Base-by-base conservation (phyloP, 2,113 vertebrate genomes). In the Cephalopterus ornatus region DNA sequence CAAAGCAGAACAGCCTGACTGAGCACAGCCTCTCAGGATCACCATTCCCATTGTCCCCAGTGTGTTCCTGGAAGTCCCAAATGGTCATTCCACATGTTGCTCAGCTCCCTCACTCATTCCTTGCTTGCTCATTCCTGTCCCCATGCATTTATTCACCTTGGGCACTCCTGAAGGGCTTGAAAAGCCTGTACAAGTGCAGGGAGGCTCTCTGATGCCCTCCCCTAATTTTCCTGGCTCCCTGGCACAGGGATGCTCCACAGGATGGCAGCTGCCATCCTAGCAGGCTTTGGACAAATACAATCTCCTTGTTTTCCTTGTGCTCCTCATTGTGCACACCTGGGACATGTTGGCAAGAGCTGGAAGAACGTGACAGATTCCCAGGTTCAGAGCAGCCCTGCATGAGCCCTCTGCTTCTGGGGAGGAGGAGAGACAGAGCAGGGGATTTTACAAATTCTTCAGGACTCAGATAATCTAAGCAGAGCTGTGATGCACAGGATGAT, bases 321-420 rank as follows among this genome's bases (percentile, higher is more conserved):
- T 94, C 62, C 30, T 77, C 70, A 12, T 23, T 59, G 32, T 42
- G 61, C 78, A 82, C 92, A 97, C 94, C 96, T 97, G 97, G 88
- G 95, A 94, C 84, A 58, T 4, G 33, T 22, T 97, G 96, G 92
- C 96, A 97, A 88, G 65, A 86, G 76, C 88, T 88, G 62, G 68
- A 82, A 72, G 21, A 33, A 49, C 0, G 0, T 6, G 58, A 78
- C 23, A 47, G 65, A 92, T 68, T 47, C 47, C 24, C 41, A 33
- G 16, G 52, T 39, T 88, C 61, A 52, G 70, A 94, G 59, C 46
- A 94, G 89, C 87, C 50, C 77, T 80, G 65, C 42, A 75, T 5
- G 46, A 96, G 72, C 76, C 91, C 80, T 63, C 21, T 68, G 11
- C 63, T 70, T 50, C 24, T 10, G 52, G 35, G 3, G 3, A 59